phyloP scores from a whole-genome alignment of 2,888 invertebrate genomes.

The Lasioglossum morio region DNA sequence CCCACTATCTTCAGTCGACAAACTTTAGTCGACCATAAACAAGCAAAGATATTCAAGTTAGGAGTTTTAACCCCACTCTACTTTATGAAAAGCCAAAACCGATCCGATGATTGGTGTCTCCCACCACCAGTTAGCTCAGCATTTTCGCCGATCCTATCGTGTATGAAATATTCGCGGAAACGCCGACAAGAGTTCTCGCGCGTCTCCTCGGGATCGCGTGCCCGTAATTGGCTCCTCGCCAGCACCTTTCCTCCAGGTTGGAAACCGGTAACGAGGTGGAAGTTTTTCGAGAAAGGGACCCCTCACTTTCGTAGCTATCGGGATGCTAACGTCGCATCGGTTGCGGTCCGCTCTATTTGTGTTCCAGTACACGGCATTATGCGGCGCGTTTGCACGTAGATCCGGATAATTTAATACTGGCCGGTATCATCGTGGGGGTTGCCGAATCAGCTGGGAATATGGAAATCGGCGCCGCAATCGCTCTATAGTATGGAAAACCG shows the following conservation, averaged over 20 bases:
- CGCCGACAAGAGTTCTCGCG: slow-evolving; percentile 64
- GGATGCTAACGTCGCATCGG: slow-evolving; percentile 39
- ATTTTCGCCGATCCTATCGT: slow-evolving; percentile 60
- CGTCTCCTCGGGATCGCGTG: slow-evolving; percentile 69
- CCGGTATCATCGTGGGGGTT: slow-evolving; percentile 32
- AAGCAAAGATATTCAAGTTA: neutral
- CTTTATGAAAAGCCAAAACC: neutral
- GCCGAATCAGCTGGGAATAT: slow-evolving; percentile 48
- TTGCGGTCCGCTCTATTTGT: slow-evolving; percentile 66
- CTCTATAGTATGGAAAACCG: slow-evolving; percentile 20
- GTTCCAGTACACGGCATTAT: slow-evolving; percentile 63
- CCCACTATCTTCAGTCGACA: too few species aligned
- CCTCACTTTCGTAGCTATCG: slow-evolving; percentile 22
- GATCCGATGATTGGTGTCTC: neutral
- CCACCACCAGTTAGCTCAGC: slow-evolving; percentile 17
- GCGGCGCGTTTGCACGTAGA: slow-evolving; percentile 58
- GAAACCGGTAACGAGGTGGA: slow-evolving; percentile 71
- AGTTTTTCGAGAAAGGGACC: slow-evolving; percentile 60
- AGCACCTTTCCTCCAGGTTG: slow-evolving; percentile 61
- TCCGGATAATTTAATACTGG: slow-evolving; percentile 66
- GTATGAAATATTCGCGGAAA: slow-evolving; percentile 69
- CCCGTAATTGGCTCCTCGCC: slow-evolving; percentile 69
- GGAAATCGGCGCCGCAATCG: slow-evolving; percentile 44
- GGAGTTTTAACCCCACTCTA: too few species aligned
- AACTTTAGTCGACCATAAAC: neutral